Base-by-base conservation (phyloP, 2,113 vertebrate genomes). In the Phyllopteryx taeniolatus region DNA sequence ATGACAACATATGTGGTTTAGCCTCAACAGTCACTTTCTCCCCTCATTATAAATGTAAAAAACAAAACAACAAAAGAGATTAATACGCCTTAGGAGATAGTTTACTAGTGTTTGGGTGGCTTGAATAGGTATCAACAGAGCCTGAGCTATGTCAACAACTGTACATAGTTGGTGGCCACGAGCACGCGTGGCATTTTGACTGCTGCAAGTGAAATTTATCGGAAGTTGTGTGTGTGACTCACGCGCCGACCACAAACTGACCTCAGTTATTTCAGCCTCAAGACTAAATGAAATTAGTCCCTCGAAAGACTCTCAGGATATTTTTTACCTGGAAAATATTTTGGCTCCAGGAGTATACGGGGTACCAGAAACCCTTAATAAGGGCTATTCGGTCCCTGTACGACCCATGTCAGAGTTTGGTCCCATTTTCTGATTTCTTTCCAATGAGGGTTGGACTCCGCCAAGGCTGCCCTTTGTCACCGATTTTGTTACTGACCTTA, bases 131-230 rank as follows among this genome's bases (percentile, higher is more conserved):
- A 67, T 73, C 68, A 75, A 47, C 70, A 67, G 33, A 57, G n/a
- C 39, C 47, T 53, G 11, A 2, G 13, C 53, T 65, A 69, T 53
- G 49, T 35, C 42, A 11, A 61, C 19, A 75, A 31, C 22, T 70
- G 27, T 54, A 31, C 63, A 54, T 63, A 54, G 60, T 22, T 62
- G 44, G 77, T 71, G 75, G 69, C 62, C 75, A 67, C 79, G 75
- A 78, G 56, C 76, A 73, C 33, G 33, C 79, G 80, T 81, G 76
- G 64, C 42, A 0, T 46, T 43, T 68, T 80, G 82, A 27, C 76
- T 74, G 77, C 73, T 42, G 44, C 43, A 65, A 79, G 61, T 81
- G 71, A 64, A 84, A 80, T 86, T 86, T 54, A 81, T 65, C 69
- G 70, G 31, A 77, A 73, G 83, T 72, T 83, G 27, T 27, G 27